Base-by-base conservation (phyloP, 2,113 vertebrate genomes). In the Chrysochloris asiatica region DNA sequence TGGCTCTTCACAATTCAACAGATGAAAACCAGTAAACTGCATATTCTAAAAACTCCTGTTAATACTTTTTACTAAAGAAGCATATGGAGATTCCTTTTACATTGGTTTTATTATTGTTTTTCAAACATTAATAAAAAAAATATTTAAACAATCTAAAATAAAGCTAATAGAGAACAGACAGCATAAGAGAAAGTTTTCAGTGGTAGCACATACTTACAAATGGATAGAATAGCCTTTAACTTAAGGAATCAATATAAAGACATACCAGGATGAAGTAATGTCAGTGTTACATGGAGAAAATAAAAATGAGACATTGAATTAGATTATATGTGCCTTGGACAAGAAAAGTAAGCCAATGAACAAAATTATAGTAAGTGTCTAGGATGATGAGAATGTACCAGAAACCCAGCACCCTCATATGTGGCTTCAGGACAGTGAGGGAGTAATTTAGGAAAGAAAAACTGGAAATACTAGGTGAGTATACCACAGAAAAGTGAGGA, bases 121-220 rank as follows among this genome's bases (percentile, higher is more conserved):
- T 91, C 61, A 76, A 81, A 83, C 83, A n/a, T n/a, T n/a, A n/a
- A n/a, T n/a, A n/a, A n/a, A n/a, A n/a, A 56, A 56, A 4, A 73
- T 9, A 83, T 67, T 36, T 61, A 48, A 75, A 65, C 17, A n/a
- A 8, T 21, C 30, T 52, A 17, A 72, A 36, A 59, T 0, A 54
- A 24, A 84, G 12, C 78, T 67, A 45, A 87, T 86, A 65, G 47
- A 86, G 41, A 33, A 83, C 8, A n/a, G 13, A 45, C 22, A 38
- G 3, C 3, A 0, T 24, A 54, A 89, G 21, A 30, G 56, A 45
- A 78, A 22, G 36, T 67, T 82, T 84, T 75, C 22, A 45, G 4
- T 47, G 24, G 12, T 54, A 91, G 48, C 8, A 22, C 26, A 54
- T 24, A 69, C 33, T 91, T 89, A 26, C 11, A 50, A 59, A 56